Base-by-base conservation (phyloP, 2,113 vertebrate genomes). In the Phyllopteryx taeniolatus region DNA sequence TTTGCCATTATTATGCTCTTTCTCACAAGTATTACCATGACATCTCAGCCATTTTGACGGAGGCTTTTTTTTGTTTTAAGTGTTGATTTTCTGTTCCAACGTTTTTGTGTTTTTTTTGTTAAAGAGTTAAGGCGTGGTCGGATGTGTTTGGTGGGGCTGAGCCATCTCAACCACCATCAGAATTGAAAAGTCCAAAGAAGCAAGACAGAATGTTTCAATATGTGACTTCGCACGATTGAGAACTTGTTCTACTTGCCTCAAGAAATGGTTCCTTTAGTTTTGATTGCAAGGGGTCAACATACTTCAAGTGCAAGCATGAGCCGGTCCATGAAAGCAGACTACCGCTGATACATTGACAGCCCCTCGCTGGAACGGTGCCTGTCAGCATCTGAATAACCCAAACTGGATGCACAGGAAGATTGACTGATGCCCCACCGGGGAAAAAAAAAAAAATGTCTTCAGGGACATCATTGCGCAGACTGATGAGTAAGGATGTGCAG, bases 251-350 rank as follows among this genome's bases (percentile, higher is more conserved):
- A 33, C 4, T 33, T 33, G 22, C 56, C 22, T 15, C 27, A 1
- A 27, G 27, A 35, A 35, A 17, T 61, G 31, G 12, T 13, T 14
- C 22, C 22, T 59, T 59, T 31, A 6, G 6, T 51, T 51, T 51
- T 51, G 49, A n/a, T 22, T 22, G 12, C 56, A 35, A 19, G 7
- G 31, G 59, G 59, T 35, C 59, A 15, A 35, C 17, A 61, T 35
- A 61, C 2, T 61, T 17, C 13, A 35, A 85, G 60, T 79, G 61
- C 66, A 63, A 77, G 85, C 87, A 78, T 87, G 87, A 89, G 81
- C 85, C 72, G 51, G 70, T 56, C 54, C 2, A 56, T n/a, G n/a
- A 10, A 9, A 57, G 27, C 22, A 33, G 12, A 35, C 31, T 2
- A 53, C 6, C 3, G 17, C 46, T 2, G 11, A 22, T 20, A 56